Conservation (phyloP, 2,888 invertebrate genomes). For the Hipparchia semele region DNA sequence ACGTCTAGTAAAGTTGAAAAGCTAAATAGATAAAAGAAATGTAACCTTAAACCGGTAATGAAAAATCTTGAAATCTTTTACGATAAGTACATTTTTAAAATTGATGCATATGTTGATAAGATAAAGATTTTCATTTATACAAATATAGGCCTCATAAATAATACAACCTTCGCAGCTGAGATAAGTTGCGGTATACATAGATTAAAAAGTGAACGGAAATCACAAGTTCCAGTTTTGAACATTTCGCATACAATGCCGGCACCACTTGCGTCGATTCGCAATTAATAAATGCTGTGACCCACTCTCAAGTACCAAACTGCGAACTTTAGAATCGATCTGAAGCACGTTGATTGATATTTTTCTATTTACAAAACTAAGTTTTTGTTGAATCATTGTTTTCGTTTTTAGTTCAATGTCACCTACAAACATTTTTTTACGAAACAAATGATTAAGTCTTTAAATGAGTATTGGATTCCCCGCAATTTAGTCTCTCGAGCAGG, state of each 20-base stretch:
- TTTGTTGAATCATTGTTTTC: slow-evolving; percentile 8
- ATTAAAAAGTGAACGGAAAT: slow-evolving; percentile 74
- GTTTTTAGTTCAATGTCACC: slow-evolving; percentile 18
- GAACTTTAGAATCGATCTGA: slow-evolving; percentile 69
- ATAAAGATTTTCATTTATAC: slow-evolving; percentile 14
- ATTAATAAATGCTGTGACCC: slow-evolving; percentile 75
- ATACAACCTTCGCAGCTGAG: slow-evolving; percentile 32
- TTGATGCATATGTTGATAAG: slow-evolving; percentile 9
- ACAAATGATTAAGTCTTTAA: background rate
- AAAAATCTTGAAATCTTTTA: slow-evolving; percentile 1
- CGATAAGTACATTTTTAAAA: background rate
- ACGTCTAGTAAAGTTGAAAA: background rate
- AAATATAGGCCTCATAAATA: slow-evolving; percentile 22
- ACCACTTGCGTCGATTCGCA: slow-evolving; percentile 75
- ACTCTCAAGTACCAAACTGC: slow-evolving; percentile 52
- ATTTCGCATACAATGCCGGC: slow-evolving; percentile 72
- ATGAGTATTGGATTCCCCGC: background rate
- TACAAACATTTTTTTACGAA: background rate
- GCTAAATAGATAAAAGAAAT: background rate
- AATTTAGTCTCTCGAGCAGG: slow-evolving; percentile 23
- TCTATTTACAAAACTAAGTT: slow-evolving; percentile 10
- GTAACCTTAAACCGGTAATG: background rate
- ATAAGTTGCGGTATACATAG: slow-evolving; percentile 55
- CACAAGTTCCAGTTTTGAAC: slow-evolving; percentile 61
- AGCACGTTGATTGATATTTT: slow-evolving; percentile 59